These are phyloP conservation scores for Lycopodina hypogea DNA, from an alignment of 37 sponge, comb jelly and placozoan species.

Conservation along the genomic window DNA sequence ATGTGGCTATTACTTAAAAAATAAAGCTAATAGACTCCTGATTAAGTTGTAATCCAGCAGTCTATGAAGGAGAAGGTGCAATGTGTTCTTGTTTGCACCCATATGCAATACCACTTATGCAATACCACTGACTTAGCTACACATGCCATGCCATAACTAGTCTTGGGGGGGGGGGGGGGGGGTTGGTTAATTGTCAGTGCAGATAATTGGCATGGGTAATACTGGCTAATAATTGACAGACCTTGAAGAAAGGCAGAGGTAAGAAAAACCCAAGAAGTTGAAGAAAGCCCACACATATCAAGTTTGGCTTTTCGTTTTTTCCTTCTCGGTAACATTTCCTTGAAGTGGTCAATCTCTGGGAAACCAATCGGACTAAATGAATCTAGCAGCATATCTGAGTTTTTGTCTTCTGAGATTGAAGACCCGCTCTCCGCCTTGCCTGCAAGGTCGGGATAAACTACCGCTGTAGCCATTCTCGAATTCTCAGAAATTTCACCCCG, in stretches of 20 bases:
- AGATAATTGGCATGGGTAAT: too few relatives aligned
- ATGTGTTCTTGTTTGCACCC: too few relatives aligned
- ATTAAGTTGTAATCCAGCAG: too few relatives aligned
- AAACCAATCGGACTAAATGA: background rate
- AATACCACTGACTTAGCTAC: background rate
- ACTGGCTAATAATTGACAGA: background rate
- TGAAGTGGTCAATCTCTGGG: slow-evolving; percentile 11
- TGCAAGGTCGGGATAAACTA: too few relatives aligned
- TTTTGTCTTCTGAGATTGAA: background rate
- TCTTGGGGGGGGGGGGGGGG: background rate
- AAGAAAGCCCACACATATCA: background rate
- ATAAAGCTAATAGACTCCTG: too few relatives aligned
- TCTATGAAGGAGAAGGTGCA: too few relatives aligned
- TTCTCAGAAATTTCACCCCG: too few relatives aligned
- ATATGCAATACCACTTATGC: too few relatives aligned
- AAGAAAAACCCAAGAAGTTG: slow-evolving; percentile 10
- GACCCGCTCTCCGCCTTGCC: background rate
- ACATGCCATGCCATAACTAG: background rate
- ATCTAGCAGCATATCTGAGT: background rate
- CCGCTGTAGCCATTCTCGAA: too few relatives aligned
- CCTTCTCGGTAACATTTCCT: slow-evolving; percentile 5
- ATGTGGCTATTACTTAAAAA: too few relatives aligned
- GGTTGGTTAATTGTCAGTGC: background rate
- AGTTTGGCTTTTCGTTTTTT: background rate
- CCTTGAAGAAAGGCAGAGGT: slow-evolving; percentile 16